These are phyloP conservation scores for Trichoplusia ni DNA, from an alignment of 1,140 invertebrate genomes.

Conservation along the genomic window DNA sequence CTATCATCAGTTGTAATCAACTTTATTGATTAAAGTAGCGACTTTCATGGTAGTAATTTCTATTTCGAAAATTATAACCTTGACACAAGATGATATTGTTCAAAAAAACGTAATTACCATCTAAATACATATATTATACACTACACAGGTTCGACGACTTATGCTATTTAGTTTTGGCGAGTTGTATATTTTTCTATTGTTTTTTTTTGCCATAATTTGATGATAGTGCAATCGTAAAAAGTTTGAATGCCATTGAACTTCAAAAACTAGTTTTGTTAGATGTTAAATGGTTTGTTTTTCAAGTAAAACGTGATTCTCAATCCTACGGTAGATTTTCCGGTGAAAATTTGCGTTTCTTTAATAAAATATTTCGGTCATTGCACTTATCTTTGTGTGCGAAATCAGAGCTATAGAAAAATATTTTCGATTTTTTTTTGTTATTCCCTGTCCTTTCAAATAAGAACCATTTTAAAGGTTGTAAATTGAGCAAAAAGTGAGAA, in stretches of 20 bases:
- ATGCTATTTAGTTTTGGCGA: too few relatives aligned
- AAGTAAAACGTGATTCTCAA: not conserved
- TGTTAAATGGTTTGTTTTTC: not conserved
- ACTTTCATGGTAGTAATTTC: not conserved
- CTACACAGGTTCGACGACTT: too few relatives aligned
- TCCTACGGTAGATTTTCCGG: not conserved
- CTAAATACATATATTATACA: too few relatives aligned
- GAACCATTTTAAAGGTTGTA: too few relatives aligned
- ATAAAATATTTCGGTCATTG: not conserved
- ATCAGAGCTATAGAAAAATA: not conserved
- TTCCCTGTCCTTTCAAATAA: too few relatives aligned
- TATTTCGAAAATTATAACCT: too few relatives aligned
- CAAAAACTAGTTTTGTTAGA: not conserved
- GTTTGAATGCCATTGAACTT: not conserved
- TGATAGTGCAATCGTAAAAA: not conserved
- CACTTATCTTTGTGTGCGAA: not conserved
- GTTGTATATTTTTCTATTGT: too few relatives aligned
- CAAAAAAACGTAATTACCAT: too few relatives aligned
- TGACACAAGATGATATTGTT: too few relatives aligned
- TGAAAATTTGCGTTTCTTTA: slow-evolving; percentile 1
- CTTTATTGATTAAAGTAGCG: not conserved
- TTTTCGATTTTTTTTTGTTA: too few relatives aligned
- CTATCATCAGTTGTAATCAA: slow-evolving; percentile 12
- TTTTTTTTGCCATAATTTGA: not conserved
- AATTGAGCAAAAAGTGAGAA: too few relatives aligned